These are phyloP conservation scores for Drosophila ustulata DNA, from an alignment of 2,888 invertebrate genomes.

Conservation along the genomic window DNA sequence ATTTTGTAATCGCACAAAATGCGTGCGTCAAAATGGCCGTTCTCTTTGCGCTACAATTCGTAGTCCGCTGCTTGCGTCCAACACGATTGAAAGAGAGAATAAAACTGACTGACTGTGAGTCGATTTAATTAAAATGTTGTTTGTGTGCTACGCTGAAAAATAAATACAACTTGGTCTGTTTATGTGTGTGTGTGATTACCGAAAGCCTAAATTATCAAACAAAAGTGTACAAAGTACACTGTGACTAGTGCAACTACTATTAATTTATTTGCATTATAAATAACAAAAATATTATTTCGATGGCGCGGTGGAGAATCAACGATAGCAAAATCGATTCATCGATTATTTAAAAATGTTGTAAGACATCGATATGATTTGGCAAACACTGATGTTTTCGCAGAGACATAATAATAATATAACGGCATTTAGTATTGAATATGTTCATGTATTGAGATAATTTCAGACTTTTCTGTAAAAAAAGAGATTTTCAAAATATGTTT, in stretches of 20 bases:
- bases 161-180: constrained; percentile 7
- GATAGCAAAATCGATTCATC: too few relatives aligned
- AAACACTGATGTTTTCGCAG: too few relatives aligned
- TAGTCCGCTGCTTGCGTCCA: constrained; percentile 19
- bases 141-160: constrained; percentile 38
- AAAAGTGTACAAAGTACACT: constrained; percentile 22
- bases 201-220: constrained; percentile 28
- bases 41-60: constrained; percentile 36
- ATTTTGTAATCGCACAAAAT: constrained; percentile 51
- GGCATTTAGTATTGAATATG: too few relatives aligned
- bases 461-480: too few relatives aligned
- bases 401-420: too few relatives aligned
- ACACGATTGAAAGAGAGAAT: constrained; percentile 54
- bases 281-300: constrained; percentile 8
- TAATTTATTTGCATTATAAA: constrained; percentile 4
- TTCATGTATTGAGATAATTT: too few relatives aligned
- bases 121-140: constrained; percentile 34
- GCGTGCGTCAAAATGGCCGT: constrained; percentile 55
- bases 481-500: too few relatives aligned
- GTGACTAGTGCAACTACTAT: constrained; percentile 16
- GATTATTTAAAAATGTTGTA: not conserved
- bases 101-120: constrained; percentile 36
- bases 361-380: not conserved
- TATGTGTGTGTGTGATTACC: constrained; percentile 29
- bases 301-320: not conserved